Evolutionary conservation across 2,888 invertebrate species (phyloP).

Genomic region (Cremastinae sp.): DNA sequence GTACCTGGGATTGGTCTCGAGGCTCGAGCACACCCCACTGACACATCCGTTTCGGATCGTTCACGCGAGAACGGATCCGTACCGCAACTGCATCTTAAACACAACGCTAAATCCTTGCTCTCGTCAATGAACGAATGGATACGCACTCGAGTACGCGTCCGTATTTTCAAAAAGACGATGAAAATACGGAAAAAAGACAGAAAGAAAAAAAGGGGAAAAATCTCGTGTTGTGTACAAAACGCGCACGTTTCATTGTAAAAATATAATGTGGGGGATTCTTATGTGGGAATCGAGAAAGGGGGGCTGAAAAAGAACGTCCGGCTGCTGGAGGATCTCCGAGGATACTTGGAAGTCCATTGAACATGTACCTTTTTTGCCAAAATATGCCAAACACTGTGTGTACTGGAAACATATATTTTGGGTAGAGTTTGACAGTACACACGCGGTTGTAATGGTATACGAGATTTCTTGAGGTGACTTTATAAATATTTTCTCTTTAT

Average conservation of each 20-base stretch:
- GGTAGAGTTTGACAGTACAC: no score
- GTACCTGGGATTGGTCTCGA: conserved; percentile 51
- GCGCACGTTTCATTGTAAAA: conserved; percentile 14
- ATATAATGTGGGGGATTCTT: conserved; percentile 2
- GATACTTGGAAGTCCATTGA: conserved; percentile 2
- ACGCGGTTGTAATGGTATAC: no score
- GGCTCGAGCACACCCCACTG: conserved; percentile 51
- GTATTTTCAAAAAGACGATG: conserved; percentile 33
- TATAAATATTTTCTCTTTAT: no score
- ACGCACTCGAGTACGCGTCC: conserved; percentile 50
- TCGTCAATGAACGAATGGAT: conserved; percentile 45
- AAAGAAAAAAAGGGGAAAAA: conserved; percentile 5
- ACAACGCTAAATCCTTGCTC: conserved; percentile 24
- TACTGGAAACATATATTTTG: no score
- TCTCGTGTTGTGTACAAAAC: conserved; percentile 33
- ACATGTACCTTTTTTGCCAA: no score
- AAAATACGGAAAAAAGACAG: conserved; percentile 8
- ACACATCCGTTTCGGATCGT: conserved; percentile 60
- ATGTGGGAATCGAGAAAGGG: conserved; percentile 25
- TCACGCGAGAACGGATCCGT: conserved; percentile 53
- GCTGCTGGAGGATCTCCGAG: conserved; percentile 2
- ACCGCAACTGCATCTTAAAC: conserved; percentile 41
- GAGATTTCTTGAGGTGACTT: no score
- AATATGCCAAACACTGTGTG: neutral
- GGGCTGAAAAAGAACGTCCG: conserved; percentile 59